A percentile compares a stretch with the other conserved stretches of the same genome.
phyloP scores from a whole-genome alignment of 2,113 vertebrate genomes.

The Procavia capensis region DNA sequence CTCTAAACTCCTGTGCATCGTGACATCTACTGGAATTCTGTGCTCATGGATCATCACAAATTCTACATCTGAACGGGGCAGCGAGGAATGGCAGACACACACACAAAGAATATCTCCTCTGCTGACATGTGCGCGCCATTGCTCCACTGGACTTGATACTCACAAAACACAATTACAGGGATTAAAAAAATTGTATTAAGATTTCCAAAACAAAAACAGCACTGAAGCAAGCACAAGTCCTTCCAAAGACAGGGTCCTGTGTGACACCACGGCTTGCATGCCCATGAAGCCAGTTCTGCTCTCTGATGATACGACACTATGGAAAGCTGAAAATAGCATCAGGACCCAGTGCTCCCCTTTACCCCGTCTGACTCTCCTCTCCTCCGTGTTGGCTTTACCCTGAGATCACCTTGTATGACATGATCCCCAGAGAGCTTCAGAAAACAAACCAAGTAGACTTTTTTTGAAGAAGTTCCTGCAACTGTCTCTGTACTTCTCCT shows the following conservation, averaged over 20 bases:
- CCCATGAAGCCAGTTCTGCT: background rate
- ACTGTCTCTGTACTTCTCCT: background rate
- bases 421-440: background rate
- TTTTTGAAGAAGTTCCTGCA: background rate
- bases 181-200: background rate
- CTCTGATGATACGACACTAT: background rate
- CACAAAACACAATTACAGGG: background rate
- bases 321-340: background rate
- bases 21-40: background rate
- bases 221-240: background rate
- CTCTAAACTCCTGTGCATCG: background rate
- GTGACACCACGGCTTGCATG: background rate
- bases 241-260: background rate
- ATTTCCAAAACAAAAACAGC: background rate
- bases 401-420: background rate
- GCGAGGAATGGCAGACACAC: background rate
- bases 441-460: background rate
- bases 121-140: rapidly evolving
- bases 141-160: background rate
- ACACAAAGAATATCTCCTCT: background rate
- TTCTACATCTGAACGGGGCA: background rate
- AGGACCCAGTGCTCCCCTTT: background rate
- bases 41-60: background rate
- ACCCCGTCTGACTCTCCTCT: background rate
- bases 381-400: background rate